Percentiles rank a stretch among this genome's conserved stretches.
These are phyloP conservation scores for Heliocidaris tuberculata DNA, from an alignment of 35 echinoderm and acorn worm genomes.

Conservation along the genomic window DNA sequence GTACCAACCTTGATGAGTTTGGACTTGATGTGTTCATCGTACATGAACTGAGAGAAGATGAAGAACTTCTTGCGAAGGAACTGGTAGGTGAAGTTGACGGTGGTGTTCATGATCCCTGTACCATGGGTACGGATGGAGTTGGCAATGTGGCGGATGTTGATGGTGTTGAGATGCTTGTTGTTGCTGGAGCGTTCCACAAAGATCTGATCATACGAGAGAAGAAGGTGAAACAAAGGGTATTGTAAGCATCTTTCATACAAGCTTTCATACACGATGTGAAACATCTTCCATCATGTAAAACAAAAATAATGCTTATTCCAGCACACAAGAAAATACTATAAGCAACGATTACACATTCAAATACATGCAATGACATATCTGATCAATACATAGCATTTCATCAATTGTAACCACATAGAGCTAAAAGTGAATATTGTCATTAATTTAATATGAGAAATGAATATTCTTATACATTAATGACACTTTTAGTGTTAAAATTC, in stretches of 20 bases:
- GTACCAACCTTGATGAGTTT: conserved; percentile 94
- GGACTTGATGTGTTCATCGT: conserved; percentile 99
- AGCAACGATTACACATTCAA: no score
- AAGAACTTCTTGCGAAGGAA: conserved; percentile 98
- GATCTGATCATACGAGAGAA: conserved; percentile 57
- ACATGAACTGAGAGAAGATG: conserved; percentile 99
- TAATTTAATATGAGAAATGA: no score
- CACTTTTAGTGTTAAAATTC: no score
- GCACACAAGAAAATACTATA: no score
- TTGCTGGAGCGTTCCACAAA: conserved; percentile 98
- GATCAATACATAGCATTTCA: no score
- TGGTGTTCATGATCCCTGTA: conserved; percentile 99
- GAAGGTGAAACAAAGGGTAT: background rate
- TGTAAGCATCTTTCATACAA: background rate
- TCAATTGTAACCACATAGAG: no score
- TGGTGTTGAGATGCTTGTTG: conserved; percentile 99
- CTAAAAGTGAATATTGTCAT: no score
- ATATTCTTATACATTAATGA: no score
- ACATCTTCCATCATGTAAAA: no score
- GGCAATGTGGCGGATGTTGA: conserved; percentile 98
- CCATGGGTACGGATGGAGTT: conserved; percentile 99
- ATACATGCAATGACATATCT: no score
- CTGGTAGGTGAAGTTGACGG: conserved; percentile 99
- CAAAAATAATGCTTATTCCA: no score
- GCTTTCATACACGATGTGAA: no score